These are phyloP conservation scores for Anableps anableps DNA, from an alignment of 2,797 vertebrate genomes.

Conservation along the genomic window DNA sequence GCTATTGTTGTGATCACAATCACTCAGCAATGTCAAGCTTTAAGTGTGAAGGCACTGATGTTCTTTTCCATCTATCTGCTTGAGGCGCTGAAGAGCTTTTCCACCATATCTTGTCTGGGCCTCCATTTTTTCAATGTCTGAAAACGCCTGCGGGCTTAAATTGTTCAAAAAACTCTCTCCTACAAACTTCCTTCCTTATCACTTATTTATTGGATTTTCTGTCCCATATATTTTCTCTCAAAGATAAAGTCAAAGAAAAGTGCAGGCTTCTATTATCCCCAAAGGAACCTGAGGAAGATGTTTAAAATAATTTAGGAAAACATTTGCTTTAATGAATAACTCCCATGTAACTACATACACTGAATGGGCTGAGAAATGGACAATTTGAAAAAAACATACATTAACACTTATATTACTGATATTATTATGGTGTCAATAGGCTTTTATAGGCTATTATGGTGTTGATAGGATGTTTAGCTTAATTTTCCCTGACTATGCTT, in stretches of 20 bases:
- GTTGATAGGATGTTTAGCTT: constrained; percentile 1
- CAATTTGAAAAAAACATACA: neutral
- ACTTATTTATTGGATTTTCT: constrained; percentile 80
- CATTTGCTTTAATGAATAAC: constrained; percentile 65
- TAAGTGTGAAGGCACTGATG: constrained; percentile 63
- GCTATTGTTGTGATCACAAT: constrained; percentile 64
- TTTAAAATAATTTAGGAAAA: constrained; percentile 63
- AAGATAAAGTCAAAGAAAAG: constrained; percentile 74
- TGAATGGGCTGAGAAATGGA: constrained; percentile 25
- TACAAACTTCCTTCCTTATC: constrained; percentile 76
- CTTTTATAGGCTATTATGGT: too few relatives aligned
- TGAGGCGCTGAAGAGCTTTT: constrained; percentile 59
- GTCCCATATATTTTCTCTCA: constrained; percentile 75
- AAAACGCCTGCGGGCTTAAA: constrained; percentile 76
- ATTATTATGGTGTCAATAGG: neutral
- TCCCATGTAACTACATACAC: constrained; percentile 37
- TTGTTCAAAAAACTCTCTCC: constrained; percentile 75
- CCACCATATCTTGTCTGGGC: constrained; percentile 62
- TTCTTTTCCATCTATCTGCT: constrained; percentile 72
- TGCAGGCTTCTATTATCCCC: constrained; percentile 66
- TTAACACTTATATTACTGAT: neutral
- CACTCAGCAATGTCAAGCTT: constrained; percentile 59
- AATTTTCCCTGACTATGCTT: constrained; percentile 15
- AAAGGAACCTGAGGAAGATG: constrained; percentile 27
- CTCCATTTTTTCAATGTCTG: constrained; percentile 45